Base-by-base conservation (phyloP, 2,888 invertebrate genomes). In the Lasioglossum pauxillum region DNA sequence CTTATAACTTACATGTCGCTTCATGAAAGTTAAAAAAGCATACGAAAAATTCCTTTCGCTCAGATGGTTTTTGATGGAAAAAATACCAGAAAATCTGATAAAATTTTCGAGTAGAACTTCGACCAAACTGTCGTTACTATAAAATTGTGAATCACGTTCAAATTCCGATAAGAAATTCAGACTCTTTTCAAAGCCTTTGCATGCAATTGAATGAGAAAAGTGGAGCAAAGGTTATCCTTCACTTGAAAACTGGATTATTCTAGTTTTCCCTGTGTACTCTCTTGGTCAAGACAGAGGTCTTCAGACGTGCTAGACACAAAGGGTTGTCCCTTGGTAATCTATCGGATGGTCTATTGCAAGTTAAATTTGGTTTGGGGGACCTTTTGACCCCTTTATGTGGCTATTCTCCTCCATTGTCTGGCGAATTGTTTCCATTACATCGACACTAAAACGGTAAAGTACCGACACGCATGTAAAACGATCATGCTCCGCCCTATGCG, bases 301-400 rank as follows among this genome's bases (percentile, higher is more conserved):
- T 12, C 12, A 16, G 60, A 27, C 60, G 12, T 27, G 60, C 60
- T 14, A 27, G 60, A 14, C 60, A 16, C 60, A 60, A 27, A 60
- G 60, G 60, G 60, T 27, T 60, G 60, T 60, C 60, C 60, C 60
- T 60, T 27, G 60, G 60, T 60, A 60, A 60, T 60, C 60, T 27
- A 60, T 60, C 60, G 60, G 60, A 27, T 14, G 60, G 60, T 60
- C 60, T 60, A 60, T 27, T 16, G 60, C 60, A 14, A 60, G 60
- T 14, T 60, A 60, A 60, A 60, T 60, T 60, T 27, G 60, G 27
- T 60, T 60, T 60, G 14, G 60, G 57, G 27, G 14, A 14, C 12
- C 60, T 60, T 60, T 60, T 60, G 60, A 60, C 60, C 60, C 60
- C 60, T 60, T 60, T 60, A 27, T 14, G 60, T 14, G 14, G 60